phyloP scores from a whole-genome alignment of 1,140 invertebrate genomes.

The Frieseomelitta varia region DNA sequence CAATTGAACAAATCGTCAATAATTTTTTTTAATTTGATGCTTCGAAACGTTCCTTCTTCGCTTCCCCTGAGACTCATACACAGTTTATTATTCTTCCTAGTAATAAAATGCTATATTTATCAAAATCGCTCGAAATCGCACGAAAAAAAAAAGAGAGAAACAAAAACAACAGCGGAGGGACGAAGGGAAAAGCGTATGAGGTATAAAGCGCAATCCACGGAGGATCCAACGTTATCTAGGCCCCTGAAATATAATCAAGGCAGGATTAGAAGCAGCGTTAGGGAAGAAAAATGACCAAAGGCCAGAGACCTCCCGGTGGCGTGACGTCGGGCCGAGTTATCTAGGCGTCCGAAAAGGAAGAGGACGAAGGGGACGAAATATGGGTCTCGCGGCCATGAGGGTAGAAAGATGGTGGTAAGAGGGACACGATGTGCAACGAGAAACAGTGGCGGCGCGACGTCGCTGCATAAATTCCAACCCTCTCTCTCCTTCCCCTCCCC shows the following conservation, averaged over 20 bases:
- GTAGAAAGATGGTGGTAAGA: slow-evolving; percentile 51
- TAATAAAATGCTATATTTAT: no score
- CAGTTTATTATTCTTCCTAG: no score
- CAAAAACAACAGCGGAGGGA: no score
- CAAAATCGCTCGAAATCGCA: no score
- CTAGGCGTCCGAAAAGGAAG: slow-evolving; percentile 19
- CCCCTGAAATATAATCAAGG: slow-evolving; percentile 25
- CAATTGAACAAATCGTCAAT: no score
- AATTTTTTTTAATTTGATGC: no score
- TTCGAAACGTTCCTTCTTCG: no score
- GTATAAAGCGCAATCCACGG: not conserved
- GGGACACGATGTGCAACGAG: slow-evolving; percentile 7
- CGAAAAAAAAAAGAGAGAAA: not conserved
- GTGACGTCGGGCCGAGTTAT: slow-evolving; percentile 33
- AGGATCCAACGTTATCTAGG: slow-evolving; percentile 13
- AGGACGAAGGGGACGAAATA: slow-evolving; percentile 58
- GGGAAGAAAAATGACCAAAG: slow-evolving; percentile 37
- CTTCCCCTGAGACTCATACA: no score
- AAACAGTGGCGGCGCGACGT: slow-evolving; percentile 36
- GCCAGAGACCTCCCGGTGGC: slow-evolving; percentile 1
- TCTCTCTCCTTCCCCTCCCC: no score
- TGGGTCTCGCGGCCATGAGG: slow-evolving; percentile 70
- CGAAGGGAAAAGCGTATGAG: no score
- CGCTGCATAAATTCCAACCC: slow-evolving; percentile 49
- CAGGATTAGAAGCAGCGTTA: slow-evolving; percentile 9